phyloP scores from a whole-genome alignment of 2,888 invertebrate genomes.

The Sinotaia quadrata region DNA sequence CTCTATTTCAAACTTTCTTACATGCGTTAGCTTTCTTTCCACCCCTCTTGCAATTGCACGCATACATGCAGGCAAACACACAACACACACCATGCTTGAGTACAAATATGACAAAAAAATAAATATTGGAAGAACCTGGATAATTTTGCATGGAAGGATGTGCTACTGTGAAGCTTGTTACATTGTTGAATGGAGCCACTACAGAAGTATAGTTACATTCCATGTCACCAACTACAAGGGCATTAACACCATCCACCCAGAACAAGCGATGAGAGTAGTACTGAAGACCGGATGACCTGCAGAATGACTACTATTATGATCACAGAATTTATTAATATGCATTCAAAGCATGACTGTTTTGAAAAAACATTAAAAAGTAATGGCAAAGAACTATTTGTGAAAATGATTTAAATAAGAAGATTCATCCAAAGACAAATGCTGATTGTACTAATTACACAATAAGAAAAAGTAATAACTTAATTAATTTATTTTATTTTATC shows the following conservation, averaged over 20 bases:
- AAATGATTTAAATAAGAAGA: not conserved
- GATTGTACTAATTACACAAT: too few relatives aligned
- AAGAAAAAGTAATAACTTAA: too few relatives aligned
- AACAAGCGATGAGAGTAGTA: constrained; percentile 87
- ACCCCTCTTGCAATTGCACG: too few relatives aligned
- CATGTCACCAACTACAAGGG: constrained; percentile 84
- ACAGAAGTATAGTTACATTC: constrained; percentile 82
- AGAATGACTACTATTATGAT: constrained; percentile 13
- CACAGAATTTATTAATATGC: not conserved
- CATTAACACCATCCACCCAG: constrained; percentile 85
- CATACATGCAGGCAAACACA: too few relatives aligned
- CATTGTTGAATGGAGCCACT: constrained; percentile 70
- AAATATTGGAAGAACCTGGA: constrained; percentile 76
- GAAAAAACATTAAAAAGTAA: not conserved
- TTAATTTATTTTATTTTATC: too few relatives aligned
- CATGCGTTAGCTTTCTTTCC: too few relatives aligned
- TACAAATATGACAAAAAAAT: too few relatives aligned
- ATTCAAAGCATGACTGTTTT: not conserved
- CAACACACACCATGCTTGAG: too few relatives aligned
- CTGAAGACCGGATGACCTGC: constrained; percentile 72
- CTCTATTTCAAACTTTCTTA: too few relatives aligned
- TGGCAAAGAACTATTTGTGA: not conserved
- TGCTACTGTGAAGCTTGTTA: constrained; percentile 81
- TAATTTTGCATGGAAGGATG: constrained; percentile 77
- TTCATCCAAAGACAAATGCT: not conserved